phyloP scores from a whole-genome alignment of 2,797 vertebrate species.

The Lutra lutra region DNA sequence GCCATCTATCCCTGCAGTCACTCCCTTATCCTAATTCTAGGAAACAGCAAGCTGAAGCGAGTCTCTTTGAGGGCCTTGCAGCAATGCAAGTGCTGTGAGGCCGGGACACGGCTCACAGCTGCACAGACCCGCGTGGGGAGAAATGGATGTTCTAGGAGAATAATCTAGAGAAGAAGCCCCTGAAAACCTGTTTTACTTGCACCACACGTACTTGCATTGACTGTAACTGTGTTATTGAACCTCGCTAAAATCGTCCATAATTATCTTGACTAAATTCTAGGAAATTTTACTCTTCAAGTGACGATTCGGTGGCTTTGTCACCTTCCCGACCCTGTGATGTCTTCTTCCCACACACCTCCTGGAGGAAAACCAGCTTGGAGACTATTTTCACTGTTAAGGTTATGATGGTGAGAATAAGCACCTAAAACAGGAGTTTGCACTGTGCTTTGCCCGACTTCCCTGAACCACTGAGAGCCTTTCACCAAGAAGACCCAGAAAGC shows the following conservation, averaged over 20 bases:
- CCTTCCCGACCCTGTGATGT: background rate
- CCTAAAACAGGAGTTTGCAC: background rate
- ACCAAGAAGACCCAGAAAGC: background rate
- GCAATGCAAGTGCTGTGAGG: background rate
- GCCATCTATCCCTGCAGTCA: slow-evolving; percentile 7
- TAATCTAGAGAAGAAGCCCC: background rate
- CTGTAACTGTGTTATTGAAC: background rate
- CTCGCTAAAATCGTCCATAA: background rate
- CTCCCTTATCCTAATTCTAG: slow-evolving; percentile 66
- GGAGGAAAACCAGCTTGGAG: background rate
- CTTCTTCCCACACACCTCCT: background rate
- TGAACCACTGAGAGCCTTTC: background rate
- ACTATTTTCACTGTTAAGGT: background rate
- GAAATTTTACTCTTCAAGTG: background rate
- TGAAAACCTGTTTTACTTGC: background rate
- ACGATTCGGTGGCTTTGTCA: background rate
- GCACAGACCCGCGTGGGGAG: background rate
- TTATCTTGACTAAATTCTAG: background rate
- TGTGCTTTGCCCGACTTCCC: background rate
- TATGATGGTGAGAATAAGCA: background rate
- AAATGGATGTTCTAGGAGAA: background rate
- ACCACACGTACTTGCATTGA: background rate
- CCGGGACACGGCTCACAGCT: background rate
- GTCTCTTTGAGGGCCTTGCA: background rate
- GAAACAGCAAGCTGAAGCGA: slow-evolving; percentile 54